These are phyloP conservation scores for Dione vanillae DNA, from an alignment of 2,888 invertebrate species.

Conservation along the genomic window DNA sequence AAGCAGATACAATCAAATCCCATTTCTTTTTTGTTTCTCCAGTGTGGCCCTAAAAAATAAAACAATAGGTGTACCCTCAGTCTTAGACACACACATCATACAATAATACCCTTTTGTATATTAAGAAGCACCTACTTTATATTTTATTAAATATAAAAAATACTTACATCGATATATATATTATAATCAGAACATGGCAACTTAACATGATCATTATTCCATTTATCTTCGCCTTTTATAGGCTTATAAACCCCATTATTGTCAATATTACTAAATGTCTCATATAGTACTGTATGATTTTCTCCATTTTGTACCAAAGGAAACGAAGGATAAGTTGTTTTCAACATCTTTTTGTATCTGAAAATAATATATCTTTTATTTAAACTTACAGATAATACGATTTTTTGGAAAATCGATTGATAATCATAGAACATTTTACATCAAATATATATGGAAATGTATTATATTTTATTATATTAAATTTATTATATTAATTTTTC, in stretches of 20 bases:
- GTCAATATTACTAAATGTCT: conserved; percentile 83
- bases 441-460: too few relatives aligned
- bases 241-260: conserved; percentile 79
- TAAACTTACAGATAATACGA: too few relatives aligned
- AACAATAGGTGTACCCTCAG: too few relatives aligned
- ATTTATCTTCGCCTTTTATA: conserved; percentile 88
- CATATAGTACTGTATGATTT: conserved; percentile 87
- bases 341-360: neutral
- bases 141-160: neutral
- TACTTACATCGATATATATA: conserved; percentile 87
- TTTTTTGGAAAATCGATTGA: too few relatives aligned
- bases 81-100: too few relatives aligned
- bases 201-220: conserved; percentile 92
- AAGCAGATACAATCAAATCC: conserved; percentile 88
- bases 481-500: too few relatives aligned
- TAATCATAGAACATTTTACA: too few relatives aligned
- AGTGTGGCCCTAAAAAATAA: conserved; percentile 51
- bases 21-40: conserved; percentile 86
- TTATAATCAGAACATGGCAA: conserved; percentile 93
- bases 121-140: neutral
- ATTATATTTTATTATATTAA: too few relatives aligned
- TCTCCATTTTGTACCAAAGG: conserved; percentile 69
- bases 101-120: neutral
- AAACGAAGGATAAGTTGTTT: neutral
- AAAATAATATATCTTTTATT: neutral